These are phyloP conservation scores for Palaemon carinicauda DNA, from an alignment of 1,140 invertebrate species.

Conservation along the genomic window DNA sequence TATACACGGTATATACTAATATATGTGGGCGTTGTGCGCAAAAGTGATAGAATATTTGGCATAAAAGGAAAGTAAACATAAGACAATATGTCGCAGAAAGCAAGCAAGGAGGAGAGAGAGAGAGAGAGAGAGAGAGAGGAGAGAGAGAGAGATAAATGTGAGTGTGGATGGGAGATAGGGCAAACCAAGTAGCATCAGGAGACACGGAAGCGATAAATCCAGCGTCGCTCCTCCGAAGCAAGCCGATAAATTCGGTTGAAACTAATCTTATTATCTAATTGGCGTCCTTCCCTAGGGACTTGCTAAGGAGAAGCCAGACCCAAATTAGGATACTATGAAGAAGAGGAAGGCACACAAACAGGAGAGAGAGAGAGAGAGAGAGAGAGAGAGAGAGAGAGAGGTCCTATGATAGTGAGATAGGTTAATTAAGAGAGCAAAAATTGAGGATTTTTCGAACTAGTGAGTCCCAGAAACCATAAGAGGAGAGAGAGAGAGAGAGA, in stretches of 20 bases:
- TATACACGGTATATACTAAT: too few species aligned
- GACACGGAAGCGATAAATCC: not conserved
- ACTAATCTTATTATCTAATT: conserved; percentile 13
- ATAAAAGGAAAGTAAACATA: not conserved
- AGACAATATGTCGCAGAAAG: not conserved
- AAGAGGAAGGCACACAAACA: not conserved
- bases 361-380: too few species aligned
- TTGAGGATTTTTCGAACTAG: too few species aligned
- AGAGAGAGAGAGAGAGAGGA: not conserved
- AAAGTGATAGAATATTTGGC: not conserved
- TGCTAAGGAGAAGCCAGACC: not conserved
- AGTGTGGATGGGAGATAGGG: not conserved
- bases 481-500: too few species aligned
- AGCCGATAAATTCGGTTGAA: not conserved
- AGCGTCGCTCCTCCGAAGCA: not conserved
- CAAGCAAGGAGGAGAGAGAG: not conserved
- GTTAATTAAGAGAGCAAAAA: too few species aligned
- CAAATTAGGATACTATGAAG: not conserved
- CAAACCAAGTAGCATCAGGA: not conserved
- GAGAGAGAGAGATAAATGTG: not conserved
- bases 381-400: too few species aligned
- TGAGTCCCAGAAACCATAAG: too few species aligned
- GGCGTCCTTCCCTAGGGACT: not conserved
- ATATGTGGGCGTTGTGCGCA: too few species aligned
- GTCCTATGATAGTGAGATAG: too few species aligned